Evolutionary conservation across 2,888 invertebrate genomes (phyloP).

Genomic region (Ochlodes sylvanus): DNA sequence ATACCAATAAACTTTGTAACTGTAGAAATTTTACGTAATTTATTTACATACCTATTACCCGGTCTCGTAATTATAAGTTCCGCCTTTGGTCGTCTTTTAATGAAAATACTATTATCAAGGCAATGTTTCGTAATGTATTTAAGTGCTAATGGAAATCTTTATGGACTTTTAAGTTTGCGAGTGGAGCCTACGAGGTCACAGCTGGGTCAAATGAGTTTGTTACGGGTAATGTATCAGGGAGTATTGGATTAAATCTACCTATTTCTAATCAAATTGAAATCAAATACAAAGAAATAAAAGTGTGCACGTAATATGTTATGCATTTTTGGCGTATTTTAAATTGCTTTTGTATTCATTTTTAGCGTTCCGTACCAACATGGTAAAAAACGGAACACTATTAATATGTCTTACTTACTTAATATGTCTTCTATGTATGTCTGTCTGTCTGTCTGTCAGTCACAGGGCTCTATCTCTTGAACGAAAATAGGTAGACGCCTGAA

Average conservation of each 20-base stretch:
- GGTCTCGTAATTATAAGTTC: neutral
- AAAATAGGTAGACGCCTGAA: no score
- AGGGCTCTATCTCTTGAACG: no score
- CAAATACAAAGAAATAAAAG: neutral
- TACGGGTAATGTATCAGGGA: neutral
- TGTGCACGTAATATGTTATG: no score
- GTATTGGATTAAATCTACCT: neutral
- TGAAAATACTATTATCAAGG: conserved; percentile 11
- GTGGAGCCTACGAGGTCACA: conserved; percentile 4
- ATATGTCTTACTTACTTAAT: no score
- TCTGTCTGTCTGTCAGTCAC: no score
- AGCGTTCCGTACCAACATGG: no score
- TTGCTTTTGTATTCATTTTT: no score
- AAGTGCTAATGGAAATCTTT: conserved; percentile 17
- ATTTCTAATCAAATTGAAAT: neutral
- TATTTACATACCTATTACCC: neutral
- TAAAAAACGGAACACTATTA: no score
- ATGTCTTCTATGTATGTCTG: no score
- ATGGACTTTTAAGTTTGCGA: conserved; percentile 16
- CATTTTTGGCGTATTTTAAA: no score
- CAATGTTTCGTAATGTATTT: conserved; percentile 16
- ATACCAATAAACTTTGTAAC: neutral
- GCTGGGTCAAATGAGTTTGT: conserved; percentile 2
- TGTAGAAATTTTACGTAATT: neutral
- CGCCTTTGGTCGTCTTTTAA: conserved; percentile 5